Conservation (phyloP, 2,797 vertebrate genomes). For the Mastacembelus armatus region DNA sequence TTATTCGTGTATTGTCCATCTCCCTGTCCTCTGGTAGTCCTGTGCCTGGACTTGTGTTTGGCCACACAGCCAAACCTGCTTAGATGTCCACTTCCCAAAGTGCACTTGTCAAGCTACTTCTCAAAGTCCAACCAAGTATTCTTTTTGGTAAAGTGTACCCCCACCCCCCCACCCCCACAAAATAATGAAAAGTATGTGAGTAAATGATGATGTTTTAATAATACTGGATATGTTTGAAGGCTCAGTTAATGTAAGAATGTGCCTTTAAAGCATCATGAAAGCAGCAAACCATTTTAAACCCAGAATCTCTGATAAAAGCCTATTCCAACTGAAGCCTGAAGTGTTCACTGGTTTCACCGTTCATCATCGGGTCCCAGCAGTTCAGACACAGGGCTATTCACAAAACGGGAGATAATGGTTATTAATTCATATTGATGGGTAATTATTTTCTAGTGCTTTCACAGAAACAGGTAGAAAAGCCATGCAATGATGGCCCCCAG, state of each 20-base stretch:
- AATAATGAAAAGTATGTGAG: constrained; percentile 68
- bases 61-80: constrained; percentile 52
- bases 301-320: constrained; percentile 56
- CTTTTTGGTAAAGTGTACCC: constrained; percentile 67
- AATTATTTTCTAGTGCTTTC: constrained; percentile 83
- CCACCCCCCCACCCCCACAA: too few relatives aligned
- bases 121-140: constrained; percentile 62
- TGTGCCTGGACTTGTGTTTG: constrained; percentile 55
- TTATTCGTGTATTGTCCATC: constrained; percentile 62
- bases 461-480: constrained; percentile 82
- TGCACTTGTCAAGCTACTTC: constrained; percentile 73
- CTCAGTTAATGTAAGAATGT: constrained; percentile 78
- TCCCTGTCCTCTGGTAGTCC: constrained; percentile 51
- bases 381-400: constrained; percentile 55
- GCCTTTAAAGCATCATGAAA: constrained; percentile 81
- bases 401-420: constrained; percentile 68
- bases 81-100: constrained; percentile 75
- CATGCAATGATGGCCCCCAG: constrained; percentile 83
- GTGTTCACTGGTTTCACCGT: constrained; percentile 54
- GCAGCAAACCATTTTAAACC: constrained; percentile 78
- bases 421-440: constrained; percentile 73
- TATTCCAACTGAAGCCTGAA: constrained; percentile 38
- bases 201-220: constrained; percentile 77
- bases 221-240: constrained; percentile 80
- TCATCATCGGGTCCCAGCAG: constrained; percentile 50